Evolutionary conservation across 2,797 vertebrate genomes (phyloP).

Genomic region (Brachyalestes nurse): DNA sequence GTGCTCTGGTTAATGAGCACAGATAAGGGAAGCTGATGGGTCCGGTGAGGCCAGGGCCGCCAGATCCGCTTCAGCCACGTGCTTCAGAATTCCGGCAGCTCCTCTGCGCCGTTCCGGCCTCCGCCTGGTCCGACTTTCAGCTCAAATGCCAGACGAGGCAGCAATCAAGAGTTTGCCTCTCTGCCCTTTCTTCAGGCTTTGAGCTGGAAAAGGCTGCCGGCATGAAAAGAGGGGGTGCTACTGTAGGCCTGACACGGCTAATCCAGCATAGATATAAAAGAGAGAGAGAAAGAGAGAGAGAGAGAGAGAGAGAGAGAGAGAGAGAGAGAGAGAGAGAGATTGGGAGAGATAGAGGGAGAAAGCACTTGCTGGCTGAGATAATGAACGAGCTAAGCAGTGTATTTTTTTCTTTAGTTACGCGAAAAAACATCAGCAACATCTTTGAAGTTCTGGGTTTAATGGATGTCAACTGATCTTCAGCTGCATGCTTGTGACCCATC

Average conservation of each 20-base stretch:
- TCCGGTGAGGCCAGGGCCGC: slow-evolving; percentile 31
- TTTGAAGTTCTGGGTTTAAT: slow-evolving; percentile 25
- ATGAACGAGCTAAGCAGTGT: background rate
- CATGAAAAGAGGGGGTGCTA: background rate
- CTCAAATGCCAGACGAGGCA: slow-evolving; percentile 48
- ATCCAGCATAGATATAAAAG: slow-evolving; percentile 4
- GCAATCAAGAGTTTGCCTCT: slow-evolving; percentile 46
- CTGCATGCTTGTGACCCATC: background rate
- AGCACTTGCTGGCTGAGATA: slow-evolving; percentile 30
- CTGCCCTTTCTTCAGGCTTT: slow-evolving; percentile 31
- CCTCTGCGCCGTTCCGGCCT: slow-evolving; percentile 20
- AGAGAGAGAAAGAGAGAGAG: background rate
- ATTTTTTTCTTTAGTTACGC: background rate
- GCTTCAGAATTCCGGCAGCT: slow-evolving; percentile 23
- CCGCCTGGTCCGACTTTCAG: slow-evolving; percentile 30
- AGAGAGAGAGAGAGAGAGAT: background rate
- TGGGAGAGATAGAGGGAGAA: background rate
- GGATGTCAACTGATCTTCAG: slow-evolving; percentile 22
- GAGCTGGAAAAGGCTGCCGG: slow-evolving; percentile 24
- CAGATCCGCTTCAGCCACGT: background rate
- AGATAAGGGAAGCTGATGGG: slow-evolving; percentile 58
- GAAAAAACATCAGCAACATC: slow-evolving; percentile 5
- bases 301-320: background rate
- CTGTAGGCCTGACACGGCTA: slow-evolving; percentile 10
- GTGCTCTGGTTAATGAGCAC: slow-evolving; percentile 50